Percentiles rank a stretch among this genome's conserved stretches.
Conservation (phyloP, 2,797 vertebrate genomes). For the Sardinella longiceps region DNA sequence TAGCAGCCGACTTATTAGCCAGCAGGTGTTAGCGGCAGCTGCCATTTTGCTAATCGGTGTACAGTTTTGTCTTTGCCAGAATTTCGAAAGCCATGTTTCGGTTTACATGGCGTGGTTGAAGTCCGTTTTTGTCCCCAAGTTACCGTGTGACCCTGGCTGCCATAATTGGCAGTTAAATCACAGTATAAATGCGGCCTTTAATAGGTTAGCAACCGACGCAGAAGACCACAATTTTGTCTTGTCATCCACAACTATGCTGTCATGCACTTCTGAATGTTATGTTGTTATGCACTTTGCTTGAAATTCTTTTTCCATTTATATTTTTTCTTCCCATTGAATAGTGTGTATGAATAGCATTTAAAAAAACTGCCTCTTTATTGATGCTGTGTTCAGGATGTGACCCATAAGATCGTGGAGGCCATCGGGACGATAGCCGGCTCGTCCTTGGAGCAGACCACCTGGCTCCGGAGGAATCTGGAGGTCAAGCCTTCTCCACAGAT, state of each 20-base stretch:
- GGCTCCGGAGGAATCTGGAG: slow-evolving; percentile 95
- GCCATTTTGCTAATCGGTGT: too few relatives aligned
- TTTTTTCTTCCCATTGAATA: neutral
- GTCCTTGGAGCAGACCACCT: slow-evolving; percentile 96
- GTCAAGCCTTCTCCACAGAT: slow-evolving; percentile 98
- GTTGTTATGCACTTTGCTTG: neutral
- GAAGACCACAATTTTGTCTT: too few relatives aligned
- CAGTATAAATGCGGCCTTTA: too few relatives aligned
- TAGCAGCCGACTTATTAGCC: too few relatives aligned
- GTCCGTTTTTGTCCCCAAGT: neutral
- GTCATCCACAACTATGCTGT: too few relatives aligned
- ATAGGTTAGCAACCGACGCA: too few relatives aligned
- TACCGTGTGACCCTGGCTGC: too few relatives aligned
- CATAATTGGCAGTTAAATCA: neutral
- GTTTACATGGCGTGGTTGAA: neutral
- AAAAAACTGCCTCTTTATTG: neutral
- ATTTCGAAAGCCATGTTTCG: too few relatives aligned
- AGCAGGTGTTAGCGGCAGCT: too few relatives aligned
- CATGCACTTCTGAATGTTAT: too few relatives aligned
- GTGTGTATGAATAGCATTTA: neutral
- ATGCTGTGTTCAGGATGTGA: slow-evolving; percentile 83
- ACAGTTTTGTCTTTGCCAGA: too few relatives aligned
- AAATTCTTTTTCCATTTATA: neutral
- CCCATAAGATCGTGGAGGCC: slow-evolving; percentile 96
- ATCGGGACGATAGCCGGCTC: slow-evolving; percentile 95